Evolutionary conservation across 2,113 vertebrate genomes (phyloP), one percentile per base, ranked within the genome.

Genomic region (Dicrurus megarhynchus): DNA sequence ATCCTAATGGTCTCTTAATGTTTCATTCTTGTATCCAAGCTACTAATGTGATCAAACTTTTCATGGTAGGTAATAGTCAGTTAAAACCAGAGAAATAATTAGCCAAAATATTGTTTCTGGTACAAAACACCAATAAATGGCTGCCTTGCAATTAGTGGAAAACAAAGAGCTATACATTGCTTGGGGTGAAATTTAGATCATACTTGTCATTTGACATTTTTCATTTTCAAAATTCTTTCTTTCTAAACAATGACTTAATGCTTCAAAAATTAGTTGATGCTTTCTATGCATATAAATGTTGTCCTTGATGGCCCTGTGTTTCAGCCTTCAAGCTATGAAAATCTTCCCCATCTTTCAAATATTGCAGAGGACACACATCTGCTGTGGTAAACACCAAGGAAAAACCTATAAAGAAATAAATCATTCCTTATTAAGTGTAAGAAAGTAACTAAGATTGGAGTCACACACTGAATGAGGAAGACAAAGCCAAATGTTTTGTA

Each of bases 141-240:
- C 73, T 68, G 37, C 26, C 52, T 46, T 74, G 64, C 44, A 92
- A 84, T 90, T 75, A 92, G 60, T 84, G 49, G 44, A 49, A 88
- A 92, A 94, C 92, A 92, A 88, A 95, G 90, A 87, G n/a, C 49
- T 91, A 88, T 91, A 92, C 68, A 49, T 91, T 88, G 93, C 95
- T 97, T 63, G 64, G 76, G 83, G 96, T 94, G 80, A 94, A 86
- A 90, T 93, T 84, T 84, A 87, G 80, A 94, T 94, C 80, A 78
- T 68, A 35, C 80, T 92, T 96, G 88, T 96, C 95, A 88, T 74
- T 64, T 93, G 44, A 35, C 32, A 95, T 97, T 95, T 94, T 89
- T 95, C 79, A 84, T 90, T 91, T 94, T 50, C 76, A 86, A 69
- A 94, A 28, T 64, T 94, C 52, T 86, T 89, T 57, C 91, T 92